These are phyloP conservation scores for Grallaria varia DNA, from an alignment of 2,113 vertebrate species.

Conservation along the genomic window DNA sequence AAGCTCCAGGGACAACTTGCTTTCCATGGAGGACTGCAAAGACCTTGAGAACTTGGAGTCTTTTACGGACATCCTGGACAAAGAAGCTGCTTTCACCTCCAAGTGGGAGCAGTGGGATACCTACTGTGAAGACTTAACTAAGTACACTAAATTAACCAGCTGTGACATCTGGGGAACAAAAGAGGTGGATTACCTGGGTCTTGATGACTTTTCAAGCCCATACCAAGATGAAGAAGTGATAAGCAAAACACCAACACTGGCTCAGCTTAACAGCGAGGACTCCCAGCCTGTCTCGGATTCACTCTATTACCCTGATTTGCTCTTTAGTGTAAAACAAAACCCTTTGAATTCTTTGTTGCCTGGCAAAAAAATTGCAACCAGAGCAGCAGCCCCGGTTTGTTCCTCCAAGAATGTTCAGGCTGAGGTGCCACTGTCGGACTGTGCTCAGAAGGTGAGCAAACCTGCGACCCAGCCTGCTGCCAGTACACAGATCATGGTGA, in stretches of 20 bases:
- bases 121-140: constrained; percentile 98
- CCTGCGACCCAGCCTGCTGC: constrained; percentile 87
- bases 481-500: constrained; percentile 89
- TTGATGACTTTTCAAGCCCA: constrained; percentile 97
- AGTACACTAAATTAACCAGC: constrained; percentile 95
- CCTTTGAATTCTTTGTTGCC: constrained; percentile 74
- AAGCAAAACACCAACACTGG: constrained; percentile 91
- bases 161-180: constrained; percentile 99
- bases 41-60: constrained; percentile 90
- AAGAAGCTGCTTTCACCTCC: constrained; percentile 83
- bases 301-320: constrained; percentile 88
- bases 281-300: constrained; percentile 94
- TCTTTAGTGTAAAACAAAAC: constrained; percentile 78
- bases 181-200: constrained; percentile 96
- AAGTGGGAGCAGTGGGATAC: constrained; percentile 98
- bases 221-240: constrained; percentile 99
- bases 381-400: constrained; percentile 79
- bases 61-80: constrained; percentile 86
- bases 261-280: constrained; percentile 97
- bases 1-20: constrained; percentile 88
- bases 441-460: constrained; percentile 87
- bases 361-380: constrained; percentile 82
- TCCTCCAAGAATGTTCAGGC: constrained; percentile 82
- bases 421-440: constrained; percentile 80
- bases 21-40: constrained; percentile 86